A percentile compares a stretch with the other conserved stretches of the same genome.
phyloP scores from a whole-genome alignment of 2,888 invertebrate species.

The Panzeria rudis region DNA sequence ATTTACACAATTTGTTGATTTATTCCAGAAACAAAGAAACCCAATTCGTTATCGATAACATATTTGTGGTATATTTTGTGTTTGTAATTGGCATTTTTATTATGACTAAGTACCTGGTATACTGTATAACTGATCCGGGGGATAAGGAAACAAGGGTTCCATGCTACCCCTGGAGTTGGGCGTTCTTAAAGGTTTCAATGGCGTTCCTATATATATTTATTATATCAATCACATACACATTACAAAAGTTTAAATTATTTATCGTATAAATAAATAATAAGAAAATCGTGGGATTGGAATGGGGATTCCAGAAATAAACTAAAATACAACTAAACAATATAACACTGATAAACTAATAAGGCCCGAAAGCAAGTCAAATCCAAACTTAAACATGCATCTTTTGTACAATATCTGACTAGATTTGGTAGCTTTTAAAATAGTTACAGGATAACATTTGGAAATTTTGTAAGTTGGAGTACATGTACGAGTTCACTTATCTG shows the following conservation, averaged over 20 bases:
- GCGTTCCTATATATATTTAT: conserved; percentile 80
- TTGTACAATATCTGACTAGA: conserved; percentile 2
- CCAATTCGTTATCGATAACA: conserved; percentile 35
- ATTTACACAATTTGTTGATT: conserved; percentile 21
- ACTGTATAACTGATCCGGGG: conserved; percentile 84
- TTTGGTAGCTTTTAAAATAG: not conserved
- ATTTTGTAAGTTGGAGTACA: not conserved
- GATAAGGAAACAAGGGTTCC: conserved; percentile 83
- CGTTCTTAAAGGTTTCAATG: conserved; percentile 84
- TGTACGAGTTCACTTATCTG: not conserved
- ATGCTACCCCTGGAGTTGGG: conserved; percentile 84
- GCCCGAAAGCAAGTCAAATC: conserved; percentile 28
- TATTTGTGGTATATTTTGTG: conserved; percentile 8
- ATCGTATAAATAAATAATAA: conserved; percentile 11
- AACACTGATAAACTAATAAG: not conserved
- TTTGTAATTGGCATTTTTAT: conserved; percentile 30
- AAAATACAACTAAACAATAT: conserved; percentile 23
- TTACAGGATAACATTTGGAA: conserved; percentile 45
- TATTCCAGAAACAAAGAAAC: conserved; percentile 49
- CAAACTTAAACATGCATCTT: conserved; percentile 64
- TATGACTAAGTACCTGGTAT: conserved; percentile 83
- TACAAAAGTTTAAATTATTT: conserved; percentile 39
- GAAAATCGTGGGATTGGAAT: conserved; percentile 11
- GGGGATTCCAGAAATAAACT: conserved; percentile 15
- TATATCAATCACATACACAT: conserved; percentile 65